A percentile compares a stretch with the other conserved stretches of the same genome.
These are phyloP conservation scores for Andrena marginata DNA, from an alignment of 2,888 invertebrate genomes.

Conservation along the genomic window DNA sequence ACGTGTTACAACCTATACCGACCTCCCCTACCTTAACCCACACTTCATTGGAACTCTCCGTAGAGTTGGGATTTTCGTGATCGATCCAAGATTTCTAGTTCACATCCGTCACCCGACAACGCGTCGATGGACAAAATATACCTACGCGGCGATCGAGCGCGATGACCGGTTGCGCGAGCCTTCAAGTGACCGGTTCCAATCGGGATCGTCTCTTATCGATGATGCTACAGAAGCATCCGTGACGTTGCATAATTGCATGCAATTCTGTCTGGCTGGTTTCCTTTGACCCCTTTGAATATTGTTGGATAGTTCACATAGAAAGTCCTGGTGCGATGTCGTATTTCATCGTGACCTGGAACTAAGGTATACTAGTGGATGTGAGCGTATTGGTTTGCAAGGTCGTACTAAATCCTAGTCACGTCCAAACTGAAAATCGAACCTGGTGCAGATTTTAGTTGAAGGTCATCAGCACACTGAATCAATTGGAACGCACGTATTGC, in stretches of 20 bases:
- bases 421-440: not conserved
- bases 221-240: not conserved
- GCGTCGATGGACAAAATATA: not conserved
- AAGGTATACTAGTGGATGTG: not conserved
- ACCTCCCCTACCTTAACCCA: too few relatives aligned
- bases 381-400: not conserved
- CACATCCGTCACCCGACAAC: not conserved
- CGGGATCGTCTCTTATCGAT: slow-evolving; percentile 19
- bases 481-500: slow-evolving; percentile 33
- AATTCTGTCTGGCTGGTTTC: not conserved
- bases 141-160: not conserved
- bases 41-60: too few relatives aligned
- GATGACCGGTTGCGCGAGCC: not conserved
- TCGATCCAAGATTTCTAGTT: not conserved
- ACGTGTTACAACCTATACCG: too few relatives aligned
- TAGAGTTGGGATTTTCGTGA: not conserved
- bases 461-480: slow-evolving; percentile 7
- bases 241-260: not conserved
- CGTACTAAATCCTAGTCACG: not conserved
- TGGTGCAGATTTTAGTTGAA: slow-evolving; percentile 14
- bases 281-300: not conserved
- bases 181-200: not conserved
- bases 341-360: not conserved
- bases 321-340: not conserved
- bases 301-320: not conserved